Evolutionary conservation across 2,888 invertebrate species (phyloP).

Genomic region (Alloplasta piceator): DNA sequence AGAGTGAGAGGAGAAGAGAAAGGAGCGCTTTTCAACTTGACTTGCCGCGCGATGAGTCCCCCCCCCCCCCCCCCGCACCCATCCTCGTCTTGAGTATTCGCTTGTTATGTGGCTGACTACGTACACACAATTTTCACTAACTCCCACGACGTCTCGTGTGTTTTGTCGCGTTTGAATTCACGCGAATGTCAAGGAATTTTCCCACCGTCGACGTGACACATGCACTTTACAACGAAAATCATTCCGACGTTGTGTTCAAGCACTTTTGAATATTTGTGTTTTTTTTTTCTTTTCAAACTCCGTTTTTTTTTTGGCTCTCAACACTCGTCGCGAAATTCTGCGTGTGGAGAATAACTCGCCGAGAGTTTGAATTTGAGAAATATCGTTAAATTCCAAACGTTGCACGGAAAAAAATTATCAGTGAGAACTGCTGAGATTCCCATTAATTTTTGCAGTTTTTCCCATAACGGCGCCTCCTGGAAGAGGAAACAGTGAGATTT

Average conservation of each 20-base stretch:
- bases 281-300: too few species aligned
- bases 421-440: too few species aligned
- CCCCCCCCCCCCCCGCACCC: slow-evolving; percentile 5
- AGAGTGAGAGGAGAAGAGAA: slow-evolving; percentile 48
- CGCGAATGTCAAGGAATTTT: slow-evolving; percentile 19
- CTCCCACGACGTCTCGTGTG: slow-evolving; percentile 33
- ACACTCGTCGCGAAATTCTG: too few species aligned
- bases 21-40: slow-evolving; percentile 54
- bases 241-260: not conserved
- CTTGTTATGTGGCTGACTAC: slow-evolving; percentile 61
- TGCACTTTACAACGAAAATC: slow-evolving; percentile 5
- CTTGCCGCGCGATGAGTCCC: slow-evolving; percentile 54
- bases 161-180: slow-evolving; percentile 46
- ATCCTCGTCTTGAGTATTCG: slow-evolving; percentile 43
- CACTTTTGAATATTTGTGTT: too few species aligned
- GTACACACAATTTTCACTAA: slow-evolving; percentile 61
- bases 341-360: too few species aligned
- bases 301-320: too few species aligned
- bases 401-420: too few species aligned
- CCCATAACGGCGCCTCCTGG: too few species aligned
- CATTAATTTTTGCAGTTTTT: too few species aligned
- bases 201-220: not conserved
- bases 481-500: too few species aligned
- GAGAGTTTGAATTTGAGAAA: too few species aligned
- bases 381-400: too few species aligned